Evolutionary conservation across 2,113 vertebrate species (phyloP).

Genomic region (Prinia subflava): DNA sequence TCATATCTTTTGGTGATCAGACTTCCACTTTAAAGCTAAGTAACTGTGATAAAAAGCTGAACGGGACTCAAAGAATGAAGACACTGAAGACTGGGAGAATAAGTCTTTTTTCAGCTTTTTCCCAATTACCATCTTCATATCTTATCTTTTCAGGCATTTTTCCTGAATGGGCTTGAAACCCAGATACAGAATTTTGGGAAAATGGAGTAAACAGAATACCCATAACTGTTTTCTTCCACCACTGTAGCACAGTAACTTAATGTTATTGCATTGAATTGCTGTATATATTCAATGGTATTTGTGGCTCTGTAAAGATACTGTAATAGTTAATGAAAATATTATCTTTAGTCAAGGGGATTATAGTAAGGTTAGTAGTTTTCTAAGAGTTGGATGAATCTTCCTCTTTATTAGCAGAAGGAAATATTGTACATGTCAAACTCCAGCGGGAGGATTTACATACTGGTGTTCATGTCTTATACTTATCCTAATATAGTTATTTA

Average conservation of each 20-base stretch:
- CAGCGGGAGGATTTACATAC: not conserved
- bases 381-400: not conserved
- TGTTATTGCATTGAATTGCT: not conserved
- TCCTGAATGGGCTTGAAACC: not conserved
- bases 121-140: not conserved
- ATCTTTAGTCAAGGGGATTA: not conserved
- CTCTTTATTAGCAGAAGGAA: not conserved
- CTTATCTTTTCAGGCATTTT: not conserved
- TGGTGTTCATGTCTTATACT: not conserved
- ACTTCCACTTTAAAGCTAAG: not conserved
- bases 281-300: not conserved
- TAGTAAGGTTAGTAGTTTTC: not conserved
- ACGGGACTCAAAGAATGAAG: not conserved
- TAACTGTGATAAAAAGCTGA: not conserved
- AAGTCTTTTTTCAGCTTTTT: not conserved
- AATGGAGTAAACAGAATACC: not conserved
- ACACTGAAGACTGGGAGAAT: not conserved
- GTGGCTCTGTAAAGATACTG: not conserved
- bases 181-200: not conserved
- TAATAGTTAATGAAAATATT: not conserved
- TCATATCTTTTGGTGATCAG: not conserved
- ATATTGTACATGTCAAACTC: not conserved
- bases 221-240: not conserved
- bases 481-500: not conserved
- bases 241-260: not conserved